Conservation (phyloP, 2,797 vertebrate genomes). For the Setipinna tenuifilis region DNA sequence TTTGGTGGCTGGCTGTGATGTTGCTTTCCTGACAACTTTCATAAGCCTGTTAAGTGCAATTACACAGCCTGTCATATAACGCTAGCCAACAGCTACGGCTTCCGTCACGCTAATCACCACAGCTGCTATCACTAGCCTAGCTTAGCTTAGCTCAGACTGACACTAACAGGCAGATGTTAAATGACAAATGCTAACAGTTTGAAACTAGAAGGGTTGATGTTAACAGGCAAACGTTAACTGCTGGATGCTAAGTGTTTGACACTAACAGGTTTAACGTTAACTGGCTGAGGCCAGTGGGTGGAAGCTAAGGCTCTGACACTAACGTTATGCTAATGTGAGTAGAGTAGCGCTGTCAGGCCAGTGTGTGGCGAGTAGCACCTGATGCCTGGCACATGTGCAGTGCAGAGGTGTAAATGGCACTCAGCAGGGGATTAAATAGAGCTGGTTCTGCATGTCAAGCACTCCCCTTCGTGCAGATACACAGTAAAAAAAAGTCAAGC, state of each 20-base stretch:
- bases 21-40: neutral
- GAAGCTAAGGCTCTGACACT: neutral
- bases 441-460: no score
- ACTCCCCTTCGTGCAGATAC: no score
- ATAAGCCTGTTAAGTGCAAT: neutral
- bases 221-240: neutral
- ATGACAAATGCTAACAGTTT: no score
- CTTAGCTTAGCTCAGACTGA: neutral
- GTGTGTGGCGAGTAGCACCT: slow-evolving; percentile 28
- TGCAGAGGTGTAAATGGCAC: neutral
- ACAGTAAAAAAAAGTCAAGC: no score
- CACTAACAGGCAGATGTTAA: neutral
- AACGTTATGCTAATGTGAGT: slow-evolving; percentile 20
- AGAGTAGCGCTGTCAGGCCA: slow-evolving; percentile 52
- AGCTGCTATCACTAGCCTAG: neutral
- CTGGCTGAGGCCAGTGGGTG: neutral
- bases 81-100: slow-evolving; percentile 35
- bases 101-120: neutral
- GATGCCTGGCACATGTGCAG: slow-evolving; percentile 7
- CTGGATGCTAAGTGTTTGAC: neutral
- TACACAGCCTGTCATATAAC: neutral
- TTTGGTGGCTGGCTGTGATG: neutral
- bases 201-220: no score
- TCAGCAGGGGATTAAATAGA: no score
- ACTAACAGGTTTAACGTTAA: neutral